These are phyloP conservation scores for Standfussiana lucernea DNA, from an alignment of 2,888 invertebrate species.

Conservation along the genomic window DNA sequence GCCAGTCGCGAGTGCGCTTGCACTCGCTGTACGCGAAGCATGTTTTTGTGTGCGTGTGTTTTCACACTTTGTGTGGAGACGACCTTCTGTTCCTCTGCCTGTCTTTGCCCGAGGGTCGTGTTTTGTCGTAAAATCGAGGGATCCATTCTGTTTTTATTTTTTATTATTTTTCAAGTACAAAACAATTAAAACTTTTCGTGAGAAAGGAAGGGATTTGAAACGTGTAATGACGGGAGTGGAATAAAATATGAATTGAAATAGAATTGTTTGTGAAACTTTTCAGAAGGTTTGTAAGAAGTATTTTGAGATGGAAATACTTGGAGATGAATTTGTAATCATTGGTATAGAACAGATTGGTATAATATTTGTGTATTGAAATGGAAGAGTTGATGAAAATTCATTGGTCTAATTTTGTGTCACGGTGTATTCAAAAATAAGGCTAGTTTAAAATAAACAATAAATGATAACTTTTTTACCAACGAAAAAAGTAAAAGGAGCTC, in stretches of 20 bases:
- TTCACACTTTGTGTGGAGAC: neutral
- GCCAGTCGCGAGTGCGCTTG: neutral
- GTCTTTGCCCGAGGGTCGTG: conserved; percentile 7
- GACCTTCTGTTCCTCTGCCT: conserved; percentile 13
- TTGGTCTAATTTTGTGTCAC: neutral
- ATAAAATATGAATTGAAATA: conserved; percentile 56
- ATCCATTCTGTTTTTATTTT: conserved; percentile 39
- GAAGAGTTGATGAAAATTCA: neutral
- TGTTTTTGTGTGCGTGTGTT: neutral
- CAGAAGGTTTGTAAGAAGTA: conserved; percentile 29
- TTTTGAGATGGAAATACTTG: conserved; percentile 20
- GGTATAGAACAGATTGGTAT: neutral
- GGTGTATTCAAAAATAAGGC: neutral
- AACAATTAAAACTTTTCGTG: conserved; percentile 63
- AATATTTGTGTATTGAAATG: conserved; percentile 16
- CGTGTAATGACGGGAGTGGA: conserved; percentile 48
- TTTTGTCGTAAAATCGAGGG: conserved; percentile 42
- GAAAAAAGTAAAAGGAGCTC: no score
- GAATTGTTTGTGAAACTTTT: conserved; percentile 51
- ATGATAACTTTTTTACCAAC: no score
- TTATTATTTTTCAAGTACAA: conserved; percentile 53
- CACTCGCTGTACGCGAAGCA: neutral
- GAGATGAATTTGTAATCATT: conserved; percentile 15
- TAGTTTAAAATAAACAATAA: neutral
- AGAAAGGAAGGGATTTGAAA: conserved; percentile 43